Conservation (phyloP, 2,888 invertebrate species). For the Drosophila prolongata region DNA sequence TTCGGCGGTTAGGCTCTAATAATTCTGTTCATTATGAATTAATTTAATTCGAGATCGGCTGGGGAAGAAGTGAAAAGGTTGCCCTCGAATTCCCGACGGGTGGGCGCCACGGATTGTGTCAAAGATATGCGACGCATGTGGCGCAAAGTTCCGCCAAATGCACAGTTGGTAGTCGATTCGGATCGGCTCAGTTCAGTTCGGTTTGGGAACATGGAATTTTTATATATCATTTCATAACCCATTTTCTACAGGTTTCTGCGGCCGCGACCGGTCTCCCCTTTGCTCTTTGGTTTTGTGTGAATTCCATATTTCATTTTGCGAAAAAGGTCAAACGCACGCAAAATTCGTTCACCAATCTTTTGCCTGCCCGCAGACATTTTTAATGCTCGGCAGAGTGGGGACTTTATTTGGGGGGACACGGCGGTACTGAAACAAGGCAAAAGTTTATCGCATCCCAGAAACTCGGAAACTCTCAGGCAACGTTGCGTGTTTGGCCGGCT, state of each 20-base stretch:
- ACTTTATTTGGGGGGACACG: background rate
- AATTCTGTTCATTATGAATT: constrained; percentile 78
- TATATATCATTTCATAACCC: constrained; percentile 51
- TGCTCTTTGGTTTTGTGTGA: constrained; percentile 39
- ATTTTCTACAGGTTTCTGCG: constrained; percentile 61
- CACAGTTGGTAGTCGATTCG: constrained; percentile 69
- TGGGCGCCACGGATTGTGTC: constrained; percentile 79
- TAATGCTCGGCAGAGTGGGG: constrained; percentile 17
- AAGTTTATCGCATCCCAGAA: constrained; percentile 62
- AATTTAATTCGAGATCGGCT: constrained; percentile 67
- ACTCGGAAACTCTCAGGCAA: constrained; percentile 59
- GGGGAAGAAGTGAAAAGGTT: constrained; percentile 63
- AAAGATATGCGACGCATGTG: constrained; percentile 78
- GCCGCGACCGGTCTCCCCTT: constrained; percentile 16
- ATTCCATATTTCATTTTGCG: constrained; percentile 38
- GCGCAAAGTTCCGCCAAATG: constrained; percentile 80
- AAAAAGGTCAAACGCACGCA: constrained; percentile 74
- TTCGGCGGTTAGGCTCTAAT: constrained; percentile 63
- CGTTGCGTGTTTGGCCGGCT: constrained; percentile 77
- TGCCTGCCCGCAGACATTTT: constrained; percentile 43
- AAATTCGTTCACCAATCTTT: constrained; percentile 64
- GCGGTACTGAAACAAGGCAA: constrained; percentile 39
- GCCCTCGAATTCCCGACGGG: constrained; percentile 76
- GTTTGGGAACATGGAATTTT: constrained; percentile 53
- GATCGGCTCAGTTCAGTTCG: constrained; percentile 9